phyloP scores from a whole-genome alignment of 2,113 vertebrate genomes.

The Pagrus major region DNA sequence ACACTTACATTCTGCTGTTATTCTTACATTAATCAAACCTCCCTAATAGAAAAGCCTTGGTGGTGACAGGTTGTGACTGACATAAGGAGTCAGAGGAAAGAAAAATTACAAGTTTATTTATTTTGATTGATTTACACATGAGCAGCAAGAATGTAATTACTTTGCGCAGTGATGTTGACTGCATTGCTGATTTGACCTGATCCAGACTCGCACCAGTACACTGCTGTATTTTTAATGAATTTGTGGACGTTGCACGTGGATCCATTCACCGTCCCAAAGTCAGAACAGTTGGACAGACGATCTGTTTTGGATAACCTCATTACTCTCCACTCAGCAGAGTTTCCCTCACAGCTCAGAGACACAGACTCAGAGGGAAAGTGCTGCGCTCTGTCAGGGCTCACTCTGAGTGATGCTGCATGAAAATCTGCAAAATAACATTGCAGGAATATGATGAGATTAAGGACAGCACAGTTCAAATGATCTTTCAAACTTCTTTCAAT shows the following conservation, averaged over 20 bases:
- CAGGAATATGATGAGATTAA: background rate
- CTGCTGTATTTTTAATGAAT: background rate
- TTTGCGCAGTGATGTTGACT: conserved; percentile 3
- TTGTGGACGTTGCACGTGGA: background rate
- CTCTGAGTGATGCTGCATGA: background rate
- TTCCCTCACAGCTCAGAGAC: conserved; percentile 41
- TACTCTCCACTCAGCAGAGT: conserved; percentile 51
- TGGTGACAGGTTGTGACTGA: too few species aligned
- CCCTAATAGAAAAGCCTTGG: too few species aligned
- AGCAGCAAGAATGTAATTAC: background rate
- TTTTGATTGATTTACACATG: too few species aligned
- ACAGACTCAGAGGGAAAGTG: conserved; percentile 27
- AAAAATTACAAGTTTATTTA: too few species aligned
- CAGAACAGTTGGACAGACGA: background rate
- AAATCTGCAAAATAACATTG: conserved; percentile 5
- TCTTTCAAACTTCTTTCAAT: too few species aligned
- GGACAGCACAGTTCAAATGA: too few species aligned
- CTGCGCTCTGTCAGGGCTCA: conserved; percentile 44
- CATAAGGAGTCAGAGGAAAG: too few species aligned
- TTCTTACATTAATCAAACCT: too few species aligned
- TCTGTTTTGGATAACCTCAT: accelerated
- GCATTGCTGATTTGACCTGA: conserved; percentile 9
- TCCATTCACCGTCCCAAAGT: background rate
- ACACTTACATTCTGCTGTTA: too few species aligned
- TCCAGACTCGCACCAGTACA: conserved; percentile 17